Conservation (phyloP, 2,888 invertebrate species). For the Pecten maximus region DNA sequence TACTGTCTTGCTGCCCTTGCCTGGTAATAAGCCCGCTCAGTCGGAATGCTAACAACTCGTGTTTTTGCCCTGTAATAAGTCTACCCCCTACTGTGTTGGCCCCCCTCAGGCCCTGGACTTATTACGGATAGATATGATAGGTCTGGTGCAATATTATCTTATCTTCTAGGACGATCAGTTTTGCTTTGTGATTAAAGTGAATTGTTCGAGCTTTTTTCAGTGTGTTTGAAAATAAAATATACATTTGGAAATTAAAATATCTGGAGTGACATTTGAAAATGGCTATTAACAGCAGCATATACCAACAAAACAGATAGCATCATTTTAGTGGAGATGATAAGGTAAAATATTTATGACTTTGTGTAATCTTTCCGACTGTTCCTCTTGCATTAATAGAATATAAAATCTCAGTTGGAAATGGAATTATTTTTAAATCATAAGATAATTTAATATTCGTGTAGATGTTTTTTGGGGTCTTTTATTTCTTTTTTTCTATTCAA, state of each 20-base stretch:
- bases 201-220: neutral
- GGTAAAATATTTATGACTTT: neutral
- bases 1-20: too few species aligned
- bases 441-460: neutral
- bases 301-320: neutral
- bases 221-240: neutral
- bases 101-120: too few species aligned
- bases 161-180: too few species aligned
- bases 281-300: neutral
- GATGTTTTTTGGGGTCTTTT: too few species aligned
- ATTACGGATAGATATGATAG: too few species aligned
- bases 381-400: slow-evolving; percentile 5
- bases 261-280: neutral
- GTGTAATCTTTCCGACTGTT: neutral
- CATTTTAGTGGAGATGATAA: neutral
- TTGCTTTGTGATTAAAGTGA: neutral
- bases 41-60: too few species aligned
- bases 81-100: too few species aligned
- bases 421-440: neutral
- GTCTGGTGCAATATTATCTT: too few species aligned
- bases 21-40: too few species aligned
- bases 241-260: neutral
- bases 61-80: too few species aligned
- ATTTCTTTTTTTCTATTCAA: too few species aligned
- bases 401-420: neutral